These are phyloP conservation scores for Aphidius ervi DNA, from an alignment of 1,140 invertebrate species.

Conservation along the genomic window DNA sequence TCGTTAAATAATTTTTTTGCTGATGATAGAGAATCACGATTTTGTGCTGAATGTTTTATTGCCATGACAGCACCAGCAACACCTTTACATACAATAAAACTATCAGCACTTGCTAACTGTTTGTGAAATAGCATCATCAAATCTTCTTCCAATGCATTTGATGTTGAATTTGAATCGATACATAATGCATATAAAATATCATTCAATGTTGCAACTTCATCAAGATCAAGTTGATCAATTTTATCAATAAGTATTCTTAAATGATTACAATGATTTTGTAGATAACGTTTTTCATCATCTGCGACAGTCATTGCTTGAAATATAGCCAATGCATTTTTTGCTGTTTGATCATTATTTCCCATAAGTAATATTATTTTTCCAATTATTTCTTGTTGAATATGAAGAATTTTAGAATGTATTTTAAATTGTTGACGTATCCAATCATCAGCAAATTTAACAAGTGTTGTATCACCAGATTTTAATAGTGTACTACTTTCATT, in stretches of 20 bases:
- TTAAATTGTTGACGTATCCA: constrained; percentile 45
- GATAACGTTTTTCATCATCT: constrained; percentile 33
- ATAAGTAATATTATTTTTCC: constrained; percentile 42
- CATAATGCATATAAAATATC: constrained; percentile 56
- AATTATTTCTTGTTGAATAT: constrained; percentile 45
- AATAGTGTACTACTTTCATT: constrained; percentile 38
- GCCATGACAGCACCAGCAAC: constrained; percentile 51
- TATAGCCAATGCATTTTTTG: constrained; percentile 40
- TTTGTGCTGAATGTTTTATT: constrained; percentile 48
- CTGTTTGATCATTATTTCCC: constrained; percentile 42
- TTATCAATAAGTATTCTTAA: constrained; percentile 58
- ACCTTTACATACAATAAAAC: constrained; percentile 48
- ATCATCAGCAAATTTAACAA: constrained; percentile 41
- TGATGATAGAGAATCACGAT: constrained; percentile 31
- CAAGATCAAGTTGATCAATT: constrained; percentile 54
- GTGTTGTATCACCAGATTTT: constrained; percentile 37
- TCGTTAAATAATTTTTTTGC: constrained; percentile 43
- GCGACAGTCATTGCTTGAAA: constrained; percentile 39
- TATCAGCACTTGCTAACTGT: constrained; percentile 55
- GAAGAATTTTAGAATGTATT: constrained; percentile 33
- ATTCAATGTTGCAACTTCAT: constrained; percentile 58
- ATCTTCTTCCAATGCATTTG: constrained; percentile 56
- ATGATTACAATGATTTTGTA: constrained; percentile 45
- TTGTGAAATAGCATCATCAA: constrained; percentile 61
- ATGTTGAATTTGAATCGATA: constrained; percentile 41